These are phyloP conservation scores for Lutraria rhynchaena DNA, from an alignment of 1,140 invertebrate species.

Conservation along the genomic window DNA sequence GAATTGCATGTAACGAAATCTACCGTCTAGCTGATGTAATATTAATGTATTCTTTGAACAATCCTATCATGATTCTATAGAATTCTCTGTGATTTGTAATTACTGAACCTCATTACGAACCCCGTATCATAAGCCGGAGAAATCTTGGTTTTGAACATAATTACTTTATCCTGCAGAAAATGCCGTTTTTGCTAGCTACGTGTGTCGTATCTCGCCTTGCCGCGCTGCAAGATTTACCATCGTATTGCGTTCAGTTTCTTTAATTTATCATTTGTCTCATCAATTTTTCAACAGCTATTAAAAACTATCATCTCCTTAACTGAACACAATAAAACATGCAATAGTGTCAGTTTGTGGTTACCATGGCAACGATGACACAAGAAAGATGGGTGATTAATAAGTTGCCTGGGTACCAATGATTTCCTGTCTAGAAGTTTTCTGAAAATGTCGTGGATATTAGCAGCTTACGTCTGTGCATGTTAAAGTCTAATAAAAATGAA, in stretches of 20 bases:
- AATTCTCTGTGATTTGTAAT: too few relatives aligned
- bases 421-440: not conserved
- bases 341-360: conserved; percentile 25
- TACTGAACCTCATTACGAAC: too few relatives aligned
- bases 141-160: too few relatives aligned
- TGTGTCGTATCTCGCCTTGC: not conserved
- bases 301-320: conserved; percentile 3
- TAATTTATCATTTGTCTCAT: conserved; percentile 8
- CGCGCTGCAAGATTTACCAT: not conserved
- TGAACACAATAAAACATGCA: conserved; percentile 39
- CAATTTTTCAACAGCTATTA: conserved; percentile 15
- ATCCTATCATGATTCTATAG: too few relatives aligned
- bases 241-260: too few relatives aligned
- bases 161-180: not conserved
- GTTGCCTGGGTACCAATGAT: not conserved
- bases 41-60: too few relatives aligned
- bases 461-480: too few relatives aligned
- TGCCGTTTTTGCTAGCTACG: not conserved
- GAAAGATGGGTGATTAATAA: conserved; percentile 32
- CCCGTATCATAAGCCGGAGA: too few relatives aligned
- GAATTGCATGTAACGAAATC: too few relatives aligned
- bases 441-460: not conserved
- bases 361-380: conserved; percentile 28
- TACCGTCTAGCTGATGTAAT: too few relatives aligned
- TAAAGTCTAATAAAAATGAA: too few relatives aligned